Evolutionary conservation across 2,797 vertebrate species (phyloP).

Genomic region (Sebastolobus alascanus): DNA sequence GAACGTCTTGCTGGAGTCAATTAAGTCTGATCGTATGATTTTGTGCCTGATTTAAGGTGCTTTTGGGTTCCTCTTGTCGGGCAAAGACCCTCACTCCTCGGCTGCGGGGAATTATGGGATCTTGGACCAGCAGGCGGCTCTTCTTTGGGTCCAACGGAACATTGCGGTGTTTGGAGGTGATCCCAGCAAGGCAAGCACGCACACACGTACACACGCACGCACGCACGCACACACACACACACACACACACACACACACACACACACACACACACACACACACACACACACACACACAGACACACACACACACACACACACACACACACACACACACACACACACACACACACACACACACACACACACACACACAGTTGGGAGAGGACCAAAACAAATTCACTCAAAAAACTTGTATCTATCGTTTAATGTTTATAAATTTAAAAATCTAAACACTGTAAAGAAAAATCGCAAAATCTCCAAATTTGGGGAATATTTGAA

Average conservation of each 20-base stretch:
- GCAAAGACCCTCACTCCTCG: constrained; percentile 75
- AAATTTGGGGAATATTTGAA: too few relatives aligned
- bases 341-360: not conserved
- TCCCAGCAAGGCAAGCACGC: constrained; percentile 77
- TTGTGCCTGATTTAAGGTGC: constrained; percentile 74
- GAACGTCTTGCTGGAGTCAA: constrained; percentile 44
- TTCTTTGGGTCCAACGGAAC: constrained; percentile 85
- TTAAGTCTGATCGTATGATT: constrained; percentile 65
- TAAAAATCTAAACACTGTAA: too few relatives aligned
- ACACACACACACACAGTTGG: not conserved
- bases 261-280: not conserved
- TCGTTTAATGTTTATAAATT: too few relatives aligned
- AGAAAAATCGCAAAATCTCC: too few relatives aligned
- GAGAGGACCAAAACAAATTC: too few relatives aligned
- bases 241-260: not conserved
- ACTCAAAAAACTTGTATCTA: too few relatives aligned
- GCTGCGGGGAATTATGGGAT: constrained; percentile 86
- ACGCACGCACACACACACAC: too few relatives aligned
- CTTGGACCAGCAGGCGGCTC: constrained; percentile 86
- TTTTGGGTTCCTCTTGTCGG: constrained; percentile 86
- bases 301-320: too few relatives aligned
- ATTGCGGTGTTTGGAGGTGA: constrained; percentile 85
- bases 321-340: not conserved
- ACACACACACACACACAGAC: not conserved
- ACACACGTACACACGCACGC: not conserved